A percentile compares a stretch with the other conserved stretches of the same genome.
Evolutionary conservation across 2,888 invertebrate species (phyloP).

Genomic region (Philereme vetulata): DNA sequence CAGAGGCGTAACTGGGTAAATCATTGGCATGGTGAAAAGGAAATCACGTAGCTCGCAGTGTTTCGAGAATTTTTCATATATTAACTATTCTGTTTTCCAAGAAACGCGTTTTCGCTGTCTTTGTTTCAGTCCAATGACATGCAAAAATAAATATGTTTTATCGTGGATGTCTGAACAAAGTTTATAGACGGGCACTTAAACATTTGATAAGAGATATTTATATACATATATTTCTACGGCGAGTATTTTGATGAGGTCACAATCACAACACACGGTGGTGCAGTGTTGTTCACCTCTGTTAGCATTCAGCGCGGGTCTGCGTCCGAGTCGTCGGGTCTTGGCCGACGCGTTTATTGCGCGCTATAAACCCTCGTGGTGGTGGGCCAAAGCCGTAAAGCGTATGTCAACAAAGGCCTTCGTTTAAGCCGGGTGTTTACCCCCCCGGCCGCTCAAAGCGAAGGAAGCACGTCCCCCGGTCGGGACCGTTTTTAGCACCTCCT

Average conservation of each 20-base stretch:
- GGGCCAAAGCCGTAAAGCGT: conserved; percentile 67
- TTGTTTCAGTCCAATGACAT: conserved; percentile 45
- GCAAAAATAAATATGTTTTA: conserved; percentile 31
- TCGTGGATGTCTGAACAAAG: conserved; percentile 20
- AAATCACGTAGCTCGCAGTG: conserved; percentile 68
- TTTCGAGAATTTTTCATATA: conserved; percentile 61
- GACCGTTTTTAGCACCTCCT: conserved; percentile 82
- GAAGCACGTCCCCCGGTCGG: conserved; percentile 78
- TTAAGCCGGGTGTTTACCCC: conserved; percentile 74
- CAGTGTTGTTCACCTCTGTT: conserved; percentile 48
- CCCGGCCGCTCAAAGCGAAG: conserved; percentile 78
- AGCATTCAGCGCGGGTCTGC: conserved; percentile 35
- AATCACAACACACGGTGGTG: conserved; percentile 23
- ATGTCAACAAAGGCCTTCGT: conserved; percentile 79
- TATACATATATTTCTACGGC: neutral
- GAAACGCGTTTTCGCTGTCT: conserved; percentile 41
- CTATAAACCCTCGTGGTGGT: conserved; percentile 64
- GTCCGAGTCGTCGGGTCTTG: conserved; percentile 32
- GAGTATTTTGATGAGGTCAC: conserved; percentile 18
- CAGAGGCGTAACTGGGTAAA: conserved; percentile 55
- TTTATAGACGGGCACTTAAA: conserved; percentile 3
- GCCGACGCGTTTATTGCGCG: conserved; percentile 59
- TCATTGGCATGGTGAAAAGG: conserved; percentile 64
- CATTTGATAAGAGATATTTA: conserved; percentile 2
- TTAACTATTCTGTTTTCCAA: conserved; percentile 52